Evolutionary conservation across 2,113 vertebrate species (phyloP), one percentile per base, ranked within the genome.

Genomic region (Sigmodon hispidus): DNA sequence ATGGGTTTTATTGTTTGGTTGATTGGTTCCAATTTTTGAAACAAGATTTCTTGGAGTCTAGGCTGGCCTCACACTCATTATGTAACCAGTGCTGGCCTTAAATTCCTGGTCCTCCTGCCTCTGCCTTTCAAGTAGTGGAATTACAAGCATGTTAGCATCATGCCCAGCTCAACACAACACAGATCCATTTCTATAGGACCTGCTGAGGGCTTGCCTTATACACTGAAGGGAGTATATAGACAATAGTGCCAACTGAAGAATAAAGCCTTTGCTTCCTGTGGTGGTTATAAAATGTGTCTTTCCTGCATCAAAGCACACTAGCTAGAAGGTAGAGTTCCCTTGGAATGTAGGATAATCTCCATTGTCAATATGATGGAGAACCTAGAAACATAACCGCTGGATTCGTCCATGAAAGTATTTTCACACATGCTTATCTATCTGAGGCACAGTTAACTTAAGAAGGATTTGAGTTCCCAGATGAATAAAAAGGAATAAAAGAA

Each of bases 131-230:
- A 85, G 40, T 43, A 43, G 29, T 21, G 10, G 83, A 34, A 34
- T 48, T 48, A 3, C 59, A 65, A 29, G 29, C 24, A 29, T 65
- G 17, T 22, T 22, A 45, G 26, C 40, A 29, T 40, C n/a, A 48
- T 31, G 59, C 43, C 59, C 61, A 65, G 43, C 43, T 85, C 40
- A 65, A 45, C 81, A 63, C 15, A 63, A 17, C n/a, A 34, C 3
- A 26, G 59, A 70, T 11, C 34, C 19, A 40, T 36, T 22, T 61
- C 59, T n/a, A 1, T 19, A 19, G 52, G 52, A 50, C 7, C n/a
- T 55, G 7, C 61, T 6, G 12, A 29, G 52, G 29, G 6, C 0
- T 5, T 2, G 0, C 61, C 89, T 19, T 0, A 9, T 8, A 4
- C 21, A 9, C 26, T 50, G 16, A 45, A 19, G 48, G 7, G 36